Conservation (phyloP, 2,888 invertebrate genomes). For the Rugalucina vietnamica region DNA sequence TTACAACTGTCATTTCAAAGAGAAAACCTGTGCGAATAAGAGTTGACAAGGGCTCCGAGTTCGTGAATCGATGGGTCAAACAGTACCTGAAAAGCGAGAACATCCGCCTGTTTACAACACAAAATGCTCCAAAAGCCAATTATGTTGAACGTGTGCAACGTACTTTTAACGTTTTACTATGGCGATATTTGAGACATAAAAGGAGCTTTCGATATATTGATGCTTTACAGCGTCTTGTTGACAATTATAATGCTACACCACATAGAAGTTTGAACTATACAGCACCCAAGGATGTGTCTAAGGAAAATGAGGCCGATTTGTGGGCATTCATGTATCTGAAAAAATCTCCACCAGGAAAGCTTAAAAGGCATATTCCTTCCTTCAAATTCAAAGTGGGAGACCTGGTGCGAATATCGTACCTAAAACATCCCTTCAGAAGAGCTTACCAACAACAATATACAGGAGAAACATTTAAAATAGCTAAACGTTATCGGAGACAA, state of each 20-base stretch:
- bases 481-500: neutral
- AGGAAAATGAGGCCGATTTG: conserved; percentile 22
- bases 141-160: conserved; percentile 20
- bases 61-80: conserved; percentile 11
- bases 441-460: conserved; percentile 19
- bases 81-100: neutral
- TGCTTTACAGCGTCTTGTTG: conserved; percentile 9
- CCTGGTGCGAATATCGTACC: conserved; percentile 11
- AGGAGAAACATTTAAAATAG: conserved; percentile 13
- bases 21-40: neutral
- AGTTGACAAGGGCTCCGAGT: conserved; percentile 2
- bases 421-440: conserved; percentile 21
- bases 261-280: conserved; percentile 12
- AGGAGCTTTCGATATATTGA: conserved; percentile 20
- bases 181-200: conserved; percentile 1
- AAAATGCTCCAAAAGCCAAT: conserved; percentile 17
- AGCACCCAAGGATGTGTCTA: neutral
- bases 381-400: conserved; percentile 18
- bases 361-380: neutral
- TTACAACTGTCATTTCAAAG: neutral
- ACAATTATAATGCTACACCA: conserved; percentile 15
- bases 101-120: neutral
- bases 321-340: conserved; percentile 11
- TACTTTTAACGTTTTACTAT: neutral
- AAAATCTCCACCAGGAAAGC: neutral